Evolutionary conservation across 2,797 vertebrate species (phyloP), one percentile per base, ranked within the genome.

Genomic region (Enteromius argenteus): DNA sequence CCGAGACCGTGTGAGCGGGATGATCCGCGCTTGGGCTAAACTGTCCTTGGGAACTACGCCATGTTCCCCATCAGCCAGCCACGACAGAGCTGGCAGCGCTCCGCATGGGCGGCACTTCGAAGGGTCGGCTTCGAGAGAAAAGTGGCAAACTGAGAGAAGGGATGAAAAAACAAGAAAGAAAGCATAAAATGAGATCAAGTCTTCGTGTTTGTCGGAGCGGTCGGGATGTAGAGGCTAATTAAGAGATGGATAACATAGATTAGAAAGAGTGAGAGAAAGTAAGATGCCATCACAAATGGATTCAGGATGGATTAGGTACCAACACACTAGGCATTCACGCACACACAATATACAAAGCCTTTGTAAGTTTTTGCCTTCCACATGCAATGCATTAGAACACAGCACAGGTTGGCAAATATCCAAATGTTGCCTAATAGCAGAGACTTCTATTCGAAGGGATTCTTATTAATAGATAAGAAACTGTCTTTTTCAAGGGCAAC

Each of bases 21-120:
- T 86, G 82, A 87, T 78, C 79, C 46, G n/a, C 19, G 74, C 81
- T 84, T 79, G 71, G 80, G 77, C 88, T 89, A 89, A 89, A 87
- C 88, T 89, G 86, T 89, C 88, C 88, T 89, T 89, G 88, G 88
- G 88, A 89, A 81, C 67, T 37, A 32, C n/a, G 84, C 86, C 86
- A 89, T 71, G 23, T 39, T 84, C 37, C 69, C 64, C 80, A 84
- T 84, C 81, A 86, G 81, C 85, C 72, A 74, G 60, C 58, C 76
- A 27, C 10, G 69, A 79, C 81, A 79, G 81, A 44, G 39, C 66
- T 84, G 83, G 83, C 83, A 72, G 42, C n/a, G 14, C 53, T 84
- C 11, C 49, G 46, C 73, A 77, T 77, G 73, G 49, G 46, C 35
- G 37, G 17, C 46, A 77, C 62, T 84, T 58, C 64, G 83, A 53